Evolutionary conservation across 2,888 invertebrate species (phyloP).

Genomic region (Ischnura elegans): DNA sequence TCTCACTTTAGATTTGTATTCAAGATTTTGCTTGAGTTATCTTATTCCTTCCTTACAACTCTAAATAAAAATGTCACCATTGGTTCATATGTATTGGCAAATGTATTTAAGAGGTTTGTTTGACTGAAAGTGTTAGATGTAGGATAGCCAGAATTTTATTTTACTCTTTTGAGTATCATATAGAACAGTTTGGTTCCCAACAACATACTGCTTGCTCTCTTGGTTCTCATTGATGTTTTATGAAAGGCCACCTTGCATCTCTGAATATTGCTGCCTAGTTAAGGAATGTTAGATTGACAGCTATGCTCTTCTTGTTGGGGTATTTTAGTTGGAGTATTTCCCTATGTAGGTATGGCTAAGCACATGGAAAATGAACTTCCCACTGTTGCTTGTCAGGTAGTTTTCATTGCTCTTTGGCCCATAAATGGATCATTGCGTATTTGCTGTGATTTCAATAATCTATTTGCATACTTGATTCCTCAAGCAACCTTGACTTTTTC

Average conservation of each 20-base stretch:
- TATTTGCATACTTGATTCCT: not conserved
- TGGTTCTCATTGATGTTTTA: conserved; percentile 44
- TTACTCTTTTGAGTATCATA: conserved; percentile 20
- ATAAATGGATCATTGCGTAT: not conserved
- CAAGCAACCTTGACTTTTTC: not conserved
- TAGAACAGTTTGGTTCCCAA: conserved; percentile 11
- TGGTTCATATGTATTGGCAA: conserved; percentile 15
- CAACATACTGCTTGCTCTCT: conserved; percentile 43
- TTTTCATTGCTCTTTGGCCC: conserved; percentile 32
- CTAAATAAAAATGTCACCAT: not conserved
- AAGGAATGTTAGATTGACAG: conserved; percentile 58
- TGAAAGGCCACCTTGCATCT: conserved; percentile 48
- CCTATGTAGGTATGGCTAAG: conserved; percentile 29
- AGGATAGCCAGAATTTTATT: conserved; percentile 37
- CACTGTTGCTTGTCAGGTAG: conserved; percentile 36
- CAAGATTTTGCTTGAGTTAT: not conserved
- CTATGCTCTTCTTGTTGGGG: not conserved
- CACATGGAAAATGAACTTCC: conserved; percentile 22
- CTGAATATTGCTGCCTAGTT: conserved; percentile 53
- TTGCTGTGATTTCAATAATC: not conserved
- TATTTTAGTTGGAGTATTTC: not conserved
- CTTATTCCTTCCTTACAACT: not conserved
- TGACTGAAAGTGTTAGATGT: not conserved
- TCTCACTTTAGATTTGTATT: not conserved
- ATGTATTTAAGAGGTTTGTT: conserved; percentile 43